phyloP scores from a whole-genome alignment of 1,140 invertebrate species.

The Solenopsis invicta region DNA sequence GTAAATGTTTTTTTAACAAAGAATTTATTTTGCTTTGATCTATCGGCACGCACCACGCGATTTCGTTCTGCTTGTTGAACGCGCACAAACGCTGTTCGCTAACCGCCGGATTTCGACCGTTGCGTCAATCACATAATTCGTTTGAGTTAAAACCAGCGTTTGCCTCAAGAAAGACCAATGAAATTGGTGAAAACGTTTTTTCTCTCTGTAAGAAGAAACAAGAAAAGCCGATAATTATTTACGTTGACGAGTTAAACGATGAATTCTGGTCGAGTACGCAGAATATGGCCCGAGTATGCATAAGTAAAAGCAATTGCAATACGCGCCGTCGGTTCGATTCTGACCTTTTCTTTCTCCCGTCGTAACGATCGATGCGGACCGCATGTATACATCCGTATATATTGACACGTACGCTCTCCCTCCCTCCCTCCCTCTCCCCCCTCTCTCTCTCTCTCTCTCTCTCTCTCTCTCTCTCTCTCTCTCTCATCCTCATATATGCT shows the following conservation, averaged over 20 bases:
- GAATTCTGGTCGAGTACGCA: constrained; percentile 41
- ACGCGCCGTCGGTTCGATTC: constrained; percentile 46
- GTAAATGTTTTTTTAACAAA: constrained; percentile 31
- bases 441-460: background rate
- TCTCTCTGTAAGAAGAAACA: background rate
- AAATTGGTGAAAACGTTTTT: background rate
- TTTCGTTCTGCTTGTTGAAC: constrained; percentile 38
- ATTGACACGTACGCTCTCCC: background rate
- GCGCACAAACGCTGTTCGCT: constrained; percentile 10
- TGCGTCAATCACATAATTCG: background rate
- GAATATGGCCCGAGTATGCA: constrained; percentile 32
- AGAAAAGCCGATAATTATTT: background rate
- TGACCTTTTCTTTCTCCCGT: constrained; percentile 55
- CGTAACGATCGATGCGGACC: constrained; percentile 54
- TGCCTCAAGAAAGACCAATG: background rate
- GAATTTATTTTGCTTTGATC: constrained; percentile 54
- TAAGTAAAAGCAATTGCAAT: constrained; percentile 62
- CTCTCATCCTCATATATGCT: constrained; percentile 17
- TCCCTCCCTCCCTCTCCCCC: background rate
- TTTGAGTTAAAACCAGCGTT: background rate
- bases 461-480: background rate
- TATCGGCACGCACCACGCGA: background rate
- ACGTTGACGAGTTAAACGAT: background rate
- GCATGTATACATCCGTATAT: constrained; percentile 10
- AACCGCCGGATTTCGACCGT: background rate